These are phyloP conservation scores for Myzus persicae DNA, from an alignment of 1,140 invertebrate genomes.

Conservation along the genomic window DNA sequence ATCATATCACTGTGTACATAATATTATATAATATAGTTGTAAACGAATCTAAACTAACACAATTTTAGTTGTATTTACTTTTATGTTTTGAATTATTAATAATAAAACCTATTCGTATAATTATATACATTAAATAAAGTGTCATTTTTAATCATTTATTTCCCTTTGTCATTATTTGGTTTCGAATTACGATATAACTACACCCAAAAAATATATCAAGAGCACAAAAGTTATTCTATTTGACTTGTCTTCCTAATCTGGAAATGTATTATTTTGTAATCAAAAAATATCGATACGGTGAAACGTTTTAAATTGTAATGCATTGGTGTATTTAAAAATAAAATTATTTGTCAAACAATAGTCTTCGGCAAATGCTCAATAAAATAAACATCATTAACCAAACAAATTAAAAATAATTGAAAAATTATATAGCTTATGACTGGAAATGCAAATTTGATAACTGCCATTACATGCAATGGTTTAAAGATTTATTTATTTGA, in stretches of 20 bases:
- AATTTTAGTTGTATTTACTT: background rate
- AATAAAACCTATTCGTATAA: background rate
- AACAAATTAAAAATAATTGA: no score
- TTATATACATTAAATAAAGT: background rate
- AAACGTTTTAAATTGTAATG: no score
- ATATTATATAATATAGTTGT: background rate
- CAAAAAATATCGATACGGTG: background rate
- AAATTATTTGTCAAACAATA: no score
- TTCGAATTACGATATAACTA: background rate
- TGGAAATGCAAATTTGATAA: background rate
- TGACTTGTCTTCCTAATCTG: background rate
- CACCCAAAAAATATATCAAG: background rate
- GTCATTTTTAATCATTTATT: background rate
- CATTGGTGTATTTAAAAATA: no score
- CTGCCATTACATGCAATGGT: background rate
- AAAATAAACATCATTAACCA: no score
- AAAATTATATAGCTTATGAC: no score
- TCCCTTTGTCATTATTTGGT: background rate
- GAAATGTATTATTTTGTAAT: background rate
- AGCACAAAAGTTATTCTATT: background rate
- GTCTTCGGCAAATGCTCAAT: no score
- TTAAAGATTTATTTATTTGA: background rate
- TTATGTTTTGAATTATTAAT: background rate
- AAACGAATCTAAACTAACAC: background rate
- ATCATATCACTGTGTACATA: background rate